A percentile compares a stretch with the other conserved stretches of the same genome.
phyloP scores from a whole-genome alignment of 2,888 invertebrate species.

The Arctia plantaginis region DNA sequence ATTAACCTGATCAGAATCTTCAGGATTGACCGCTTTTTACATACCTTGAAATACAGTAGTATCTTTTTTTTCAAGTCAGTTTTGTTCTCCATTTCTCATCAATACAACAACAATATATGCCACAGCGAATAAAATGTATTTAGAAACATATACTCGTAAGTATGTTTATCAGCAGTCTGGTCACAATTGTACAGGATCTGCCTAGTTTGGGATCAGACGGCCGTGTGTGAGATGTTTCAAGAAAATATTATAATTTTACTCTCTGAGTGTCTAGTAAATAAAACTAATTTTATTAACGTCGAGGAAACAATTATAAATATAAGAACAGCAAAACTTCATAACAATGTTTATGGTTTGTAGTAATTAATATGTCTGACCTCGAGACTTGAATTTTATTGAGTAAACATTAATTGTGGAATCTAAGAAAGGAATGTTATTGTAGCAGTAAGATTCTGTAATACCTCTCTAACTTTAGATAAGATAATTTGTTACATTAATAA shows the following conservation, averaged over 20 bases:
- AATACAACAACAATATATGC: too few species aligned
- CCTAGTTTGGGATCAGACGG: too few species aligned
- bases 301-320: neutral
- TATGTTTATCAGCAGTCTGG: too few species aligned
- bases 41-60: too few species aligned
- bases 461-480: neutral
- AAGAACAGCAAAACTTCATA: constrained; percentile 8
- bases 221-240: too few species aligned
- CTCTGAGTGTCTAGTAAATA: neutral
- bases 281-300: neutral
- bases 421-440: constrained; percentile 12
- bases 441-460: constrained; percentile 1
- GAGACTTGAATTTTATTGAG: constrained; percentile 25
- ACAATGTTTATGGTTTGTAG: constrained; percentile 12
- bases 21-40: too few species aligned
- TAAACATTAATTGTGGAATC: constrained; percentile 35
- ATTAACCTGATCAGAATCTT: too few species aligned
- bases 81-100: too few species aligned
- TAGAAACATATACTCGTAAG: too few species aligned
- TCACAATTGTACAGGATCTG: too few species aligned
- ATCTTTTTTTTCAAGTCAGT: too few species aligned
- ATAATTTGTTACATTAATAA: neutral
- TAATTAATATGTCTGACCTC: constrained; percentile 2
- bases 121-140: too few species aligned
- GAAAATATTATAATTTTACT: neutral